Evolutionary conservation across 2,113 vertebrate species (phyloP).

Genomic region (Phalacrocorax brasilianus): DNA sequence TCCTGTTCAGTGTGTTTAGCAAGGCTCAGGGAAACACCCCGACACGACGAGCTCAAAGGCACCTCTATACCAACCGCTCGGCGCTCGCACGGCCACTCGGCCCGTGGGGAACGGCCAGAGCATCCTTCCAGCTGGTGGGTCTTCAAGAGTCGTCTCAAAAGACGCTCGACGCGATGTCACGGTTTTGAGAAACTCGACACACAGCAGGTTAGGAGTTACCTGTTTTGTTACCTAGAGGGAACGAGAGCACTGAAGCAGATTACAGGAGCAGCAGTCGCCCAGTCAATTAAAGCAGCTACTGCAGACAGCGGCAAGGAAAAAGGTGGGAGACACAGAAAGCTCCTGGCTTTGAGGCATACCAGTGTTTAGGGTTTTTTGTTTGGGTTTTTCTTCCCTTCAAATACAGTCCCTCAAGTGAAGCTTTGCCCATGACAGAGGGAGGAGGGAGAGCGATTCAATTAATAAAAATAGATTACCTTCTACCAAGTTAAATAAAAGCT

Average conservation of each 20-base stretch:
- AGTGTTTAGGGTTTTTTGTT: rapidly evolving
- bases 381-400: not conserved
- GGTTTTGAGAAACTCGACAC: not conserved
- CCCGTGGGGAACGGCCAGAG: rapidly evolving
- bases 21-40: not conserved
- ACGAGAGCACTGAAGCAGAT: not conserved
- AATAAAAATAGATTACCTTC: slow-evolving; percentile 71
- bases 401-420: not conserved
- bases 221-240: not conserved
- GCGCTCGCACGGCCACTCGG: rapidly evolving
- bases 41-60: not conserved
- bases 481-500: slow-evolving; percentile 70
- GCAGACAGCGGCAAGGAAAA: not conserved
- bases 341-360: not conserved
- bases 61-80: rapidly evolving
- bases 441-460: slow-evolving; percentile 38
- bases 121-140: not conserved
- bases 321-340: not conserved
- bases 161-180: rapidly evolving
- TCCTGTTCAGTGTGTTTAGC: not conserved
- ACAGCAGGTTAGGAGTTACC: not conserved
- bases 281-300: not conserved
- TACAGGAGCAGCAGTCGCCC: not conserved
- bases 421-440: not conserved
- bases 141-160: not conserved